Base-by-base conservation (phyloP, 2,888 invertebrate genomes). In the Oxystoma pomonae region DNA sequence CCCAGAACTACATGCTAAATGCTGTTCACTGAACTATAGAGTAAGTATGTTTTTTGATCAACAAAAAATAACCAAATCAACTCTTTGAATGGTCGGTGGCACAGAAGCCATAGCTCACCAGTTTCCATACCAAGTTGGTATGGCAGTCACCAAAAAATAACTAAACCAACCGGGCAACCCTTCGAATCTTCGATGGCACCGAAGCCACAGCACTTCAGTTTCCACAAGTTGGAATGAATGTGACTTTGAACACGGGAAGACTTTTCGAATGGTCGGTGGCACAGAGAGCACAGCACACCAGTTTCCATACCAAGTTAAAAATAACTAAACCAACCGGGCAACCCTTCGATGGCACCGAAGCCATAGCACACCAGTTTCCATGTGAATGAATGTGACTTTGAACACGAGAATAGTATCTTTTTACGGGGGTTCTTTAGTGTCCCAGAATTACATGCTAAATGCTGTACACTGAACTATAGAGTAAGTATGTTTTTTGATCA, bases 371-470 rank as follows among this genome's bases (percentile, higher is more conserved):
- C 12, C 35, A 35, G 12, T 35, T 35, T 35, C 35, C 35, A 3
- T 35, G 12, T 35, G 5, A 35, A 12, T 3, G 35, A 3, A 35
- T 35, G 35, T 35, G 5, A 35, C 35, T 35, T 35, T 12, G 35
- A 35, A 12, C 35, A 35, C 3, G 3, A 35, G 12, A 35, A 35
- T 35, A 35, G 12, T 35, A 35, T 35, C n/a, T n/a, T n/a, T 68
- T 55, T 68, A 66, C 21, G 68, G 68, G 7, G 68, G 68, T 16
- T 66, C 68, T 16, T 55, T 68, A 49, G 58, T 68, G 16, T 68
- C 68, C 2, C 1, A 22, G 1, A 65, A 57, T 20, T 66, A 64
- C 20, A 63, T 68, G 12, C 49, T 68, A 35, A 68, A 66, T n/a
- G 68, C 68, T 49, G 68, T 66, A 16, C 68, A 68, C n/a, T n/a